Evolutionary conservation across 2,888 invertebrate species (phyloP).

Genomic region (Eurytoma californica): DNA sequence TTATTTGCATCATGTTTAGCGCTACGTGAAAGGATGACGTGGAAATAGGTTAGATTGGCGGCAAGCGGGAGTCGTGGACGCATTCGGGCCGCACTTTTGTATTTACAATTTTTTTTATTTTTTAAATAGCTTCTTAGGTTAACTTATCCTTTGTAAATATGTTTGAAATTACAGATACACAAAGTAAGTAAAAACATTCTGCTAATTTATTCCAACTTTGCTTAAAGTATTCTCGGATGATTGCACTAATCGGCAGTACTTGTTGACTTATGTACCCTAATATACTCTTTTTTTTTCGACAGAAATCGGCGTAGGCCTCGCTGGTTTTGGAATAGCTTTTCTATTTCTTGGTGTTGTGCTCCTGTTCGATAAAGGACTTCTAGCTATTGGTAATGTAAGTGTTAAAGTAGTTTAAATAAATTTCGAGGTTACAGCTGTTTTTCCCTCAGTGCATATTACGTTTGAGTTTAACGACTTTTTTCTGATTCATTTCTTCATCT

Average conservation of each 20-base stretch:
- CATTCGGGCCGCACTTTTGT: slow-evolving; percentile 23
- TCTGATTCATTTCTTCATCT: too few relatives aligned
- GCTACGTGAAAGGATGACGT: slow-evolving; percentile 63
- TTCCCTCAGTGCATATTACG: slow-evolving; percentile 1
- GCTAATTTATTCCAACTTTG: neutral
- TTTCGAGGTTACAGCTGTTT: slow-evolving; percentile 28
- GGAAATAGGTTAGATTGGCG: slow-evolving; percentile 68
- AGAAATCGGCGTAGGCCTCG: slow-evolving; percentile 98
- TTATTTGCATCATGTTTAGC: slow-evolving; percentile 12
- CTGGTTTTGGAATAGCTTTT: slow-evolving; percentile 96
- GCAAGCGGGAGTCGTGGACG: slow-evolving; percentile 33
- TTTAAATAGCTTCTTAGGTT: slow-evolving; percentile 14
- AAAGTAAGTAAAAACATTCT: slow-evolving; percentile 80
- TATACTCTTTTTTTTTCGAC: slow-evolving; percentile 71
- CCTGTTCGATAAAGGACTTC: slow-evolving; percentile 95
- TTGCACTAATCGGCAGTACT: slow-evolving; percentile 5
- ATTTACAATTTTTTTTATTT: slow-evolving; percentile 36
- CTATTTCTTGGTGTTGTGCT: slow-evolving; percentile 94
- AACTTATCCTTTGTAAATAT: slow-evolving; percentile 75
- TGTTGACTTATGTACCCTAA: slow-evolving; percentile 23
- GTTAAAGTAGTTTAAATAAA: slow-evolving; percentile 18
- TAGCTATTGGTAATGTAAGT: slow-evolving; percentile 99
- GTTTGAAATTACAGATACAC: slow-evolving; percentile 90
- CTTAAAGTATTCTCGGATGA: slow-evolving; percentile 7
- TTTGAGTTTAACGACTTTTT: neutral